Percentiles rank a stretch among this genome's conserved stretches.
Conservation (phyloP, 2,797 vertebrate genomes). For the Hirundo rustica region DNA sequence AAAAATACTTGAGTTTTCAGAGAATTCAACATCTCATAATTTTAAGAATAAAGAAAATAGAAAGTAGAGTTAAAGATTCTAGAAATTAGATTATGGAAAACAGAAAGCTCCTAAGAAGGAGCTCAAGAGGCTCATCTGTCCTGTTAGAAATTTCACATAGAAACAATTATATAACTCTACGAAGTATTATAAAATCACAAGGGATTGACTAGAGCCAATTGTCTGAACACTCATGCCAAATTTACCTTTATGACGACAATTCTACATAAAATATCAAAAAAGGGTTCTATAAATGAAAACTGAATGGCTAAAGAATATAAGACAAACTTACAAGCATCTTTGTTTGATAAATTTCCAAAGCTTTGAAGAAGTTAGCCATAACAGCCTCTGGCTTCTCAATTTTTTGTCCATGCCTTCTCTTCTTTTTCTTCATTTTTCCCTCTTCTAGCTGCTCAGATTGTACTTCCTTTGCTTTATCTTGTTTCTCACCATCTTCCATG, state of each 20-base stretch:
- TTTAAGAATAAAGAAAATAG: not conserved
- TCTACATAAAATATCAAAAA: not conserved
- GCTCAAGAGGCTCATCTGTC: not conserved
- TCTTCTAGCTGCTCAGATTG: conserved; percentile 73
- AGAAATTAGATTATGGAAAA: not conserved
- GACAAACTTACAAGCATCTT: conserved; percentile 87
- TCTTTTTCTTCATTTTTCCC: conserved; percentile 81
- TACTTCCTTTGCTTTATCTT: conserved; percentile 83
- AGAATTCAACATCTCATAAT: not conserved
- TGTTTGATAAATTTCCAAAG: conserved; percentile 94
- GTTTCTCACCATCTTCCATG: conserved; percentile 93
- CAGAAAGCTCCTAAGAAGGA: not conserved
- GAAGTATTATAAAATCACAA: not conserved
- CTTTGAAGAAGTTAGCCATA: conserved; percentile 93
- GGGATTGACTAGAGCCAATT: not conserved
- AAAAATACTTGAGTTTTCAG: not conserved
- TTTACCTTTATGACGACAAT: not conserved
- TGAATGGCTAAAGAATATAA: not conserved
- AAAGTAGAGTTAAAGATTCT: not conserved
- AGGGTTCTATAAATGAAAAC: not conserved
- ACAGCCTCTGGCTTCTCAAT: conserved; percentile 88
- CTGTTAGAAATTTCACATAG: not conserved
- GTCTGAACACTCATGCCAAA: not conserved
- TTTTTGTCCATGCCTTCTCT: conserved; percentile 84
- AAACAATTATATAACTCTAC: not conserved